Evolutionary conservation across 2,888 invertebrate species (phyloP), one percentile per base, ranked within the genome.

Genomic region (Rutpela maculata): DNA sequence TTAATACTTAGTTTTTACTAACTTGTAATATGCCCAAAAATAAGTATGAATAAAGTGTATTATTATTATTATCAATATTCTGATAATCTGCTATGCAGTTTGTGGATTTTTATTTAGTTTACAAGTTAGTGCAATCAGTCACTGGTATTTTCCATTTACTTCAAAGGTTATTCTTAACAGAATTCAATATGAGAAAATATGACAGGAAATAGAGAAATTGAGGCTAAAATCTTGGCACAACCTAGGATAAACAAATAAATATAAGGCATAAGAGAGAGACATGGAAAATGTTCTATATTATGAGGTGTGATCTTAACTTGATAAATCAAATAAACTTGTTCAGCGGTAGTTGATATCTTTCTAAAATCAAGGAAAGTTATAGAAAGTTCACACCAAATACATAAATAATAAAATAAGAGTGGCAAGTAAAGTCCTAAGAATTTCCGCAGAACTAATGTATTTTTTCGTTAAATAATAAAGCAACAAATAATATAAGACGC

Each of bases 331-430:
- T 18, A 18, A 18, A 43, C 19, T 38, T 65, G 6, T 43, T 43
- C 18, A 7, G 6, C n/a, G 17, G 17, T 18, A 43, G 65, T 19
- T 35, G 11, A 35, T 65, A 65, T 65, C 65, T 50, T 6, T 15
- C 62, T 18, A 17, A 31, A 65, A 18, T 43, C 43, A 43, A 12
- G 43, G 19, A 19, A 19, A 43, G 1, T 38, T 38, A 35, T 17
- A 38, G 38, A 31, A 65, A 65, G 65, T 38, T 65, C 19, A 65
- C 65, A 35, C 10, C 38, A 43, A 31, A 17, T 43, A 15, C n/a
- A 65, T 43, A 65, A 65, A 43, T 65, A 43, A 65, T 43, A 65
- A 17, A 59, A 65, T 38, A 6, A 65, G 18, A 38, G 18, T 65
- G 18, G 43, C 65, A 11, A 3, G 65, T 65, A 38, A 31, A 35